phyloP scores from a whole-genome alignment of 2,888 invertebrate species.

The Troides oblongomaculatus region DNA sequence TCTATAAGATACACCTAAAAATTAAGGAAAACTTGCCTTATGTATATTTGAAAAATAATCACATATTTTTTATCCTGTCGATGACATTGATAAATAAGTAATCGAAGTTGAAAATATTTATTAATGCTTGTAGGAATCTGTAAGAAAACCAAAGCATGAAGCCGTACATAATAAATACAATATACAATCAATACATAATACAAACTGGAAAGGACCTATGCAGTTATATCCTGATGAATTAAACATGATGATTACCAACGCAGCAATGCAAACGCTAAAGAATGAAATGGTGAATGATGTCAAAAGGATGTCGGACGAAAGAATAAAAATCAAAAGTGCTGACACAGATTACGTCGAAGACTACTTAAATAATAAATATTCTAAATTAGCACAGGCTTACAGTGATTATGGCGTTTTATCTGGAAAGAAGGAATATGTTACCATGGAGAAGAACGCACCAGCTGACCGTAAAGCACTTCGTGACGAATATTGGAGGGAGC shows the following conservation, averaged over 20 bases:
- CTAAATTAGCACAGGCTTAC: slow-evolving; percentile 64
- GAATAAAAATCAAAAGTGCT: slow-evolving; percentile 37
- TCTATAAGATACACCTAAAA: no score
- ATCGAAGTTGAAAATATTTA: no score
- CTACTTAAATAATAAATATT: slow-evolving; percentile 51
- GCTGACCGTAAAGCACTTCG: slow-evolving; percentile 36
- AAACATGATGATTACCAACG: slow-evolving; percentile 49
- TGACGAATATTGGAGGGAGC: slow-evolving; percentile 11
- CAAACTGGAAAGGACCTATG: slow-evolving; percentile 64
- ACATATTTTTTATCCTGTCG: no score
- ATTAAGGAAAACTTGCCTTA: no score
- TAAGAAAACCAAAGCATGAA: background rate
- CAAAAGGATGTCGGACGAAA: slow-evolving; percentile 36
- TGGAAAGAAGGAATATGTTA: slow-evolving; percentile 45
- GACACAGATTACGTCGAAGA: slow-evolving; percentile 61
- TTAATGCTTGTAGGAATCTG: background rate
- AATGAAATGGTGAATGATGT: slow-evolving; percentile 33
- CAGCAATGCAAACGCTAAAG: slow-evolving; percentile 41
- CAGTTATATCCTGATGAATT: slow-evolving; percentile 63
- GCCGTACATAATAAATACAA: slow-evolving; percentile 24
- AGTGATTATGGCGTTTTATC: slow-evolving; percentile 69
- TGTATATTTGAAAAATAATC: no score
- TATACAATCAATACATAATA: slow-evolving; percentile 43
- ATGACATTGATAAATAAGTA: no score
- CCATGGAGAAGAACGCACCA: slow-evolving; percentile 40